Conservation (phyloP, 92 coral and sea anemone genomes). For the Phenganax subtilis region DNA sequence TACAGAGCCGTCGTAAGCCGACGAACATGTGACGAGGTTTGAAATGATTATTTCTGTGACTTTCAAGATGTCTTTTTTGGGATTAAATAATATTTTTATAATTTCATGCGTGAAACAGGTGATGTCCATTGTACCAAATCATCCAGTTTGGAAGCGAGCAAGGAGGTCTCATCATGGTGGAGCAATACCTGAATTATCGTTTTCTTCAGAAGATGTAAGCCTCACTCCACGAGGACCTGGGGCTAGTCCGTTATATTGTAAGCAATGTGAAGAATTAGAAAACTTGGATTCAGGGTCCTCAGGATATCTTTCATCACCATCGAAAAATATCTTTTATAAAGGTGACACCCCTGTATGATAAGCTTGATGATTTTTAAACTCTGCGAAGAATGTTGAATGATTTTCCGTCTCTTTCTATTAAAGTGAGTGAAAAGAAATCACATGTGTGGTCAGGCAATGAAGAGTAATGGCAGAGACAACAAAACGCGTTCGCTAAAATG, state of each 20-base stretch:
- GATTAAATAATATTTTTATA: background rate
- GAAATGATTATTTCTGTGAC: background rate
- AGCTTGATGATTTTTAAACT: no score
- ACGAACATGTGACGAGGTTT: conserved; percentile 94
- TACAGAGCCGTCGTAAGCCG: conserved; percentile 95
- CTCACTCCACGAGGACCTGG: conserved; percentile 93
- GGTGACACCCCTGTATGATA: background rate
- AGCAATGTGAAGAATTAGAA: conserved; percentile 58
- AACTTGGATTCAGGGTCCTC: conserved; percentile 44
- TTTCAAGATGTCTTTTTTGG: background rate
- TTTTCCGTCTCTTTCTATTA: background rate
- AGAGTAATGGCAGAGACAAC: background rate
- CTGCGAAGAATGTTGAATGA: background rate
- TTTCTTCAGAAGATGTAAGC: conserved; percentile 50
- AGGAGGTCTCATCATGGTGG: conserved; percentile 92
- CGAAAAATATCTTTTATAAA: conserved; percentile 10
- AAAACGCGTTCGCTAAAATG: background rate
- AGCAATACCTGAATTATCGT: conserved; percentile 77
- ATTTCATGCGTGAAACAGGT: conserved; percentile 46
- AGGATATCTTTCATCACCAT: conserved; percentile 35
- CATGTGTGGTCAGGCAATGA: background rate
- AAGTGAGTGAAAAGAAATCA: conserved; percentile 1
- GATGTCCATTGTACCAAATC: conserved; percentile 90
- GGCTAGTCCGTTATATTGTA: conserved; percentile 77
- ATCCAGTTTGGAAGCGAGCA: conserved; percentile 85